Evolutionary conservation across 1,140 invertebrate species (phyloP).

Genomic region (Papilio aristodemus): DNA sequence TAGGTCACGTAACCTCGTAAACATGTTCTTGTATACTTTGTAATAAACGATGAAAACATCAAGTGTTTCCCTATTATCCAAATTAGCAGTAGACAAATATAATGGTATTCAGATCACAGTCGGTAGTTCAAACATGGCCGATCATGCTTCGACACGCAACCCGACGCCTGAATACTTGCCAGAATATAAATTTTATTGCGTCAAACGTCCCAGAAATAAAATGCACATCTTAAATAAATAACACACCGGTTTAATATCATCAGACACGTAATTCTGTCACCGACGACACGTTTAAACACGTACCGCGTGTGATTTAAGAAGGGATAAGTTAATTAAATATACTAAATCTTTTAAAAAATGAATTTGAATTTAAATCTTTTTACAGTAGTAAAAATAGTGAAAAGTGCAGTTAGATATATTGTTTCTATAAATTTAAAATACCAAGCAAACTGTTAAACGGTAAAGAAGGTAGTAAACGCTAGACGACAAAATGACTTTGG

Average conservation of each 20-base stretch:
- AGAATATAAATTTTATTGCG: conserved; percentile 64
- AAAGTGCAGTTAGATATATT: too few relatives aligned
- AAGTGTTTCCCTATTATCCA: neutral
- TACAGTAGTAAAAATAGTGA: too few relatives aligned
- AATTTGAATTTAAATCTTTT: neutral
- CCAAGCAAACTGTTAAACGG: too few relatives aligned
- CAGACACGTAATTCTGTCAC: conserved; percentile 69
- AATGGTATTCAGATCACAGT: conserved; percentile 14
- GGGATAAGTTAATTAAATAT: neutral
- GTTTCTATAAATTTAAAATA: too few relatives aligned
- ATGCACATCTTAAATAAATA: conserved; percentile 46
- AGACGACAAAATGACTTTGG: conserved; percentile 29
- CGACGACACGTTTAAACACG: conserved; percentile 55
- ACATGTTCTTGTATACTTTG: neutral
- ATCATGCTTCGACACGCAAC: conserved; percentile 26
- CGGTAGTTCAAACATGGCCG: conserved; percentile 19
- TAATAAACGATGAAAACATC: neutral
- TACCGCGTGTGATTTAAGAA: conserved; percentile 36
- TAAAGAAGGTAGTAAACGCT: neutral
- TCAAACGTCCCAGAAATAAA: conserved; percentile 62
- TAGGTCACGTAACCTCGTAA: neutral
- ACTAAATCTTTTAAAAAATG: neutral
- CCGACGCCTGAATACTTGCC: conserved; percentile 43
- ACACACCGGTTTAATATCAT: conserved; percentile 51
- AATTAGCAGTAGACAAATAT: neutral